phyloP scores from a whole-genome alignment of 2,888 invertebrate species.

The Leptopilina syphax region DNA sequence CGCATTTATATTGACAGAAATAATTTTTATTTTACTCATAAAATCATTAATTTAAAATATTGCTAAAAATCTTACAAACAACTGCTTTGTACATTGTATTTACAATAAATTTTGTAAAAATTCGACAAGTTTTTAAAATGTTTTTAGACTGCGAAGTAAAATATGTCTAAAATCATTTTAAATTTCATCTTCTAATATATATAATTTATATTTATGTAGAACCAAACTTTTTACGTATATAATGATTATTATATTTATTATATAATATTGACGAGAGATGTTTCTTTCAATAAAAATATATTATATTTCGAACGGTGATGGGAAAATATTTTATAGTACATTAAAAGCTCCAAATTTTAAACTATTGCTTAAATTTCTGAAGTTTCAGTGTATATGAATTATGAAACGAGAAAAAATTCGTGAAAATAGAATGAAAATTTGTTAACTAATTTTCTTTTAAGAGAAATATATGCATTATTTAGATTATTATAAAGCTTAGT shows the following conservation, averaged over 20 bases:
- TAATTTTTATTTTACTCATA: not conserved
- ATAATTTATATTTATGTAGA: not conserved
- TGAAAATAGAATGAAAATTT: too few relatives aligned
- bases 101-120: slow-evolving; percentile 12
- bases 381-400: too few relatives aligned
- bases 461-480: not conserved
- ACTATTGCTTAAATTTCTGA: too few relatives aligned
- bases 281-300: not conserved
- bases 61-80: slow-evolving; percentile 17
- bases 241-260: not conserved
- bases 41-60: slow-evolving; percentile 4
- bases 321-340: too few relatives aligned
- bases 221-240: not conserved
- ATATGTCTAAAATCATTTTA: slow-evolving; percentile 2
- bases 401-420: too few relatives aligned
- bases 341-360: too few relatives aligned
- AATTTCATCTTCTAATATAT: not conserved
- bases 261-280: not conserved
- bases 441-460: not conserved
- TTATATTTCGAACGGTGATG: not conserved
- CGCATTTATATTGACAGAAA: not conserved
- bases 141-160: not conserved
- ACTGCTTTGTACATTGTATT: slow-evolving; percentile 15
- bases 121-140: not conserved
- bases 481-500: not conserved